Evolutionary conservation across 1,140 invertebrate species (phyloP).

Genomic region (Lanistes nyassanus): DNA sequence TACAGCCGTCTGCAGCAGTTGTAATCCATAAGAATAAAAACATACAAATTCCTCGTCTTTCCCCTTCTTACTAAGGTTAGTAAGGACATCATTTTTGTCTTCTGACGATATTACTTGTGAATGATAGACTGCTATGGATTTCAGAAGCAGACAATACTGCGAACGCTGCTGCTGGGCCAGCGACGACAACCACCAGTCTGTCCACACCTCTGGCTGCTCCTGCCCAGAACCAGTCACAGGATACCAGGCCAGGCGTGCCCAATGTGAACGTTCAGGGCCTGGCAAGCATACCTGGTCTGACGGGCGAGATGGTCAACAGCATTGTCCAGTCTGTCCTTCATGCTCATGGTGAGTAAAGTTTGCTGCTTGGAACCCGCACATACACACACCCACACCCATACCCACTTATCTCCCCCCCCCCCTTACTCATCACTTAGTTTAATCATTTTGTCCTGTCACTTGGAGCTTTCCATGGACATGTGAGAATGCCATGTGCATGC

Average conservation of each 20-base stretch:
- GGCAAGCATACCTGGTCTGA: conserved; percentile 21
- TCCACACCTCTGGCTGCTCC: neutral
- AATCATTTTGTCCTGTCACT: neutral
- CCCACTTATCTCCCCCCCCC: neutral
- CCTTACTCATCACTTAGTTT: neutral
- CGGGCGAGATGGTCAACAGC: conserved; percentile 72
- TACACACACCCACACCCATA: neutral
- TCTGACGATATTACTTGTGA: neutral
- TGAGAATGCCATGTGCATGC: too few species aligned
- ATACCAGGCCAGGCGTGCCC: neutral
- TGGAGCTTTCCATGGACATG: too few species aligned
- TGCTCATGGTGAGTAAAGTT: conserved; percentile 27
- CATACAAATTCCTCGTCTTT: neutral
- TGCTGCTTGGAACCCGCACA: neutral
- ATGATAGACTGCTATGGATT: neutral
- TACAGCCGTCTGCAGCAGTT: too few species aligned
- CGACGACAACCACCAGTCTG: conserved; percentile 1
- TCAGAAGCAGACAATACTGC: neutral
- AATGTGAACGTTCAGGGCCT: conserved; percentile 5
- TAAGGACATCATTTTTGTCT: neutral
- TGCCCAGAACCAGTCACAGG: neutral
- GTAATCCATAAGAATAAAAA: too few species aligned
- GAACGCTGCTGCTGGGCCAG: neutral
- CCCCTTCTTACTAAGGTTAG: neutral
- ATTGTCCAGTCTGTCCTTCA: conserved; percentile 73